These are phyloP conservation scores for Atta texana DNA, from an alignment of 1,140 invertebrate species.

Conservation along the genomic window DNA sequence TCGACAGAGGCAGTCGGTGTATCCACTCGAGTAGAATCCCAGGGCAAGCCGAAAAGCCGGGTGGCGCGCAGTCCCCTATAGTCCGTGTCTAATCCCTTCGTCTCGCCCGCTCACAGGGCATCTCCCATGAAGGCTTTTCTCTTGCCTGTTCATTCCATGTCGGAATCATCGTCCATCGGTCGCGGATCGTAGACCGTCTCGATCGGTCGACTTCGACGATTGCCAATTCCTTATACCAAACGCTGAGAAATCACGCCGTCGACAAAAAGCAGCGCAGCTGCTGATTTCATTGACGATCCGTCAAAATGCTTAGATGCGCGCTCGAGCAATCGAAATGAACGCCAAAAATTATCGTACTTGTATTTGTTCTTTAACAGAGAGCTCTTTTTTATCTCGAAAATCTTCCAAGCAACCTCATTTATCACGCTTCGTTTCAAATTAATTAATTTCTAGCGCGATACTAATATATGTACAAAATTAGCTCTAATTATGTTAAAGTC, in stretches of 20 bases:
- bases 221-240: slow-evolving; percentile 55
- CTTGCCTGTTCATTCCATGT: slow-evolving; percentile 64
- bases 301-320: slow-evolving; percentile 18
- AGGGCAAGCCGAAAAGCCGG: slow-evolving; percentile 74
- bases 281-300: slow-evolving; percentile 34
- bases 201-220: slow-evolving; percentile 44
- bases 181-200: slow-evolving; percentile 54
- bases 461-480: slow-evolving; percentile 5
- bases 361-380: background rate
- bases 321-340: slow-evolving; percentile 24
- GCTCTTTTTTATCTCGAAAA: background rate
- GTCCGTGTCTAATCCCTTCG: slow-evolving; percentile 83
- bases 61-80: slow-evolving; percentile 76
- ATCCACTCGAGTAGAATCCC: slow-evolving; percentile 68
- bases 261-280: slow-evolving; percentile 54
- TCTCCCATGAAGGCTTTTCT: slow-evolving; percentile 72
- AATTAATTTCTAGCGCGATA: slow-evolving; percentile 8
- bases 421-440: background rate
- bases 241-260: slow-evolving; percentile 27
- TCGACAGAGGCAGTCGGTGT: slow-evolving; percentile 38
- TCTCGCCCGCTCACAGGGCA: slow-evolving; percentile 80
- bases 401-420: background rate
- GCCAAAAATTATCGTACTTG: background rate
- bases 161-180: slow-evolving; percentile 39
- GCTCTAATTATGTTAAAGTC: slow-evolving; percentile 5